These are phyloP conservation scores for Lasioglossum baleicum DNA, from an alignment of 1,140 invertebrate genomes.

Conservation along the genomic window DNA sequence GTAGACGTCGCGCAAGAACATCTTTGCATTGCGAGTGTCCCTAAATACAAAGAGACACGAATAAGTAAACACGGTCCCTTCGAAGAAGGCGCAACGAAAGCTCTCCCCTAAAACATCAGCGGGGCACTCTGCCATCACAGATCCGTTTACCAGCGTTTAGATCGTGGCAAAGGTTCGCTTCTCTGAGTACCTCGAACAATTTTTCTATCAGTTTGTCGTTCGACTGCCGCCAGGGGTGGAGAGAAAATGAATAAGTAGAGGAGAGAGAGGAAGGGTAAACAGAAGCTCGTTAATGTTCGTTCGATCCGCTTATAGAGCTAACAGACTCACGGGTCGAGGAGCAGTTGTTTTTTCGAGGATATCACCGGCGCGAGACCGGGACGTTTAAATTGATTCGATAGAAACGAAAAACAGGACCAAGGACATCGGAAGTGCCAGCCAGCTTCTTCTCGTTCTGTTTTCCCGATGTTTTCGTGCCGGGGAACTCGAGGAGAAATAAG, in stretches of 20 bases:
- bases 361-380: neutral
- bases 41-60: neutral
- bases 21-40: neutral
- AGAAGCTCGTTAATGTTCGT: conserved; percentile 17
- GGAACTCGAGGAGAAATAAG: too few relatives aligned
- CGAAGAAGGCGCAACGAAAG: neutral
- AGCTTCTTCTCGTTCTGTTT: too few relatives aligned
- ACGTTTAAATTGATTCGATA: conserved; percentile 26
- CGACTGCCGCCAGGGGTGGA: neutral
- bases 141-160: neutral
- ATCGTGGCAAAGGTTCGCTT: neutral
- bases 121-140: neutral
- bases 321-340: conserved; percentile 3
- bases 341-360: neutral
- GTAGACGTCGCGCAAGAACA: neutral
- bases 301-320: conserved; percentile 2
- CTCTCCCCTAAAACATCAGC: neutral
- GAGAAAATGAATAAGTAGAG: neutral
- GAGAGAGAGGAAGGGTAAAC: neutral
- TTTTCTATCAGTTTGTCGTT: neutral
- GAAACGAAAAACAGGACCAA: conserved; percentile 4
- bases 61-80: neutral
- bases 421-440: too few relatives aligned
- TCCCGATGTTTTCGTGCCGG: too few relatives aligned
- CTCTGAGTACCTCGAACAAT: neutral